Conservation (phyloP, 2,113 vertebrate species). For the Peromyscus polionotus region DNA sequence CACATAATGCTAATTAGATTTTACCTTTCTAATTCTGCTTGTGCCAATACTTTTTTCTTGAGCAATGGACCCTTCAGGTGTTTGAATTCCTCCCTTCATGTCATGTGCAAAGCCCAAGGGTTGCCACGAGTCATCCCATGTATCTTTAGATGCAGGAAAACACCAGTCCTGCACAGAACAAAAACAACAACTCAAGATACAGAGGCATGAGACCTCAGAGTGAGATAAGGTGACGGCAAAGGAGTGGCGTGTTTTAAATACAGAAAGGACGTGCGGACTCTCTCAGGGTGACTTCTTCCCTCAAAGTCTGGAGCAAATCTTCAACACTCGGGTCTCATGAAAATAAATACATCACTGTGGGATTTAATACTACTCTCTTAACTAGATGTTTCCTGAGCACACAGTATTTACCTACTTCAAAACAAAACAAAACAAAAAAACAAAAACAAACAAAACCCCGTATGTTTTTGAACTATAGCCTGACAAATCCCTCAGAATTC, state of each 20-base stretch:
- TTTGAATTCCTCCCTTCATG: constrained; percentile 40
- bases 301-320: background rate
- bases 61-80: constrained; percentile 15
- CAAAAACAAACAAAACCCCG: too few species aligned
- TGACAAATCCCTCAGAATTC: constrained; percentile 4
- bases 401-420: background rate
- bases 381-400: constrained; percentile 40
- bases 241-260: background rate
- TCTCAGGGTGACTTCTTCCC: background rate
- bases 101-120: constrained; percentile 58
- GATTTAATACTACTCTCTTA: background rate
- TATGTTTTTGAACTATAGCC: constrained; percentile 36
- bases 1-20: background rate
- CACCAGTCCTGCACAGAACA: constrained; percentile 59
- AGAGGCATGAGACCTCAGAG: background rate
- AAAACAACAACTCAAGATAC: constrained; percentile 28
- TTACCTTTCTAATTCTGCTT: constrained; percentile 68
- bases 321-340: background rate
- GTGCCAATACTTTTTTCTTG: constrained; percentile 45
- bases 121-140: constrained; percentile 62
- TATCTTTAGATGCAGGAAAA: constrained; percentile 64
- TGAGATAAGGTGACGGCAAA: background rate
- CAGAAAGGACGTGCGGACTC: background rate
- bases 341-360: background rate
- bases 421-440: background rate